Base-by-base conservation (phyloP, 2,888 invertebrate genomes). In the Argyra leucocephala region DNA sequence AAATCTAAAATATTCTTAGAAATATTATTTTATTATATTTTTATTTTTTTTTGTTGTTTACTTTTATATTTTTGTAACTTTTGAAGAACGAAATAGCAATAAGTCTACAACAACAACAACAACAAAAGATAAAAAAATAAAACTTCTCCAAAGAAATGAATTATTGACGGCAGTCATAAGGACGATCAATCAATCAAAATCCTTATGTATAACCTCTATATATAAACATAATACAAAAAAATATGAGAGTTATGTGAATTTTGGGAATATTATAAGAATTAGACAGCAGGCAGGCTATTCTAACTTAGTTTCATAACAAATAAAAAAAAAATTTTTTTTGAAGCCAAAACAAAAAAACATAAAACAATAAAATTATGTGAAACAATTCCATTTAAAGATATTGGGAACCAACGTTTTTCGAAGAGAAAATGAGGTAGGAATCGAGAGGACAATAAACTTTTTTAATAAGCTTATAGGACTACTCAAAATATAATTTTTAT, bases 101-200 rank as follows among this genome's bases (percentile, higher is more conserved):
- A 48, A 48, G 48, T 48, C 48, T 18, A 48, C 4, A 48, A 48
- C 48, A 48, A 48, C 15, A 9, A 48, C 18, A 15, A n/a, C 18
- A 48, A 48, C n/a, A 48, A 48, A 48, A 24, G 10, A 22, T 22
- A 22, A 59, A 22, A 24, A 22, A 22, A 63, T 37, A 62, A 65
- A 36, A 65, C 58, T 36, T 22, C 22, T 22, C 6, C 7, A 22
- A 10, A 59, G 59, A 59, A 22, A 59, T 22, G 22, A 59, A 59
- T 15, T 22, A 59, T 59, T 62, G 62, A 61, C 62, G 26, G 65
- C 57, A 57, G 22, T 23, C 63, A 57, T 36, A 22, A 31, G 62
- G 23, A 59, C 24, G 61, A 65, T 65, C 65, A 65, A 65, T 65
- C 65, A 65, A 65, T 63, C 59, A 59, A 62, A 65, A 63, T 62